Evolutionary conservation across 2,888 invertebrate genomes (phyloP).

Genomic region (Drosophila tanythrix): DNA sequence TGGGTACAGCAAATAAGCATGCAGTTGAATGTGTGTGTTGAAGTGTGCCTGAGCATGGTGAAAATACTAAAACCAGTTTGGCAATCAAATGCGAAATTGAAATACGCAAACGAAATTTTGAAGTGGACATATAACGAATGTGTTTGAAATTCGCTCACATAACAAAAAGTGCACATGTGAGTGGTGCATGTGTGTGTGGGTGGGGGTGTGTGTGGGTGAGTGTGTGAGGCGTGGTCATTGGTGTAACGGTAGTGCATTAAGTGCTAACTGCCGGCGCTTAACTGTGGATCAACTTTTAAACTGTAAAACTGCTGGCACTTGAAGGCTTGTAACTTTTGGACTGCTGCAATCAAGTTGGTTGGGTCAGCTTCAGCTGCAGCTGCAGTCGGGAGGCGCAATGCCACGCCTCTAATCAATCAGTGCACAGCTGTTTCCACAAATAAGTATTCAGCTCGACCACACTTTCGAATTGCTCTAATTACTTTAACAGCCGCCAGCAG

Average conservation of each 20-base stretch:
- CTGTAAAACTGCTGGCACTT: slow-evolving; percentile 31
- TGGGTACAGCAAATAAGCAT: slow-evolving; percentile 29
- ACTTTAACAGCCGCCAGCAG: slow-evolving; percentile 71
- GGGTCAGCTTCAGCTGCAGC: slow-evolving; percentile 1
- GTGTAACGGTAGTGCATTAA: slow-evolving; percentile 54
- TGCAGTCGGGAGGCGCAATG: not conserved
- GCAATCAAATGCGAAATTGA: slow-evolving; percentile 73
- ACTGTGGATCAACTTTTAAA: slow-evolving; percentile 47
- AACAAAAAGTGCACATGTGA: slow-evolving; percentile 6
- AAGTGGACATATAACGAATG: slow-evolving; percentile 67
- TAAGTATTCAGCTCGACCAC: slow-evolving; percentile 59
- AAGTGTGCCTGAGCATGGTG: slow-evolving; percentile 6
- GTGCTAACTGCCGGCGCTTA: slow-evolving; percentile 65
- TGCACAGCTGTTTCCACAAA: slow-evolving; percentile 54
- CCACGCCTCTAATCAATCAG: slow-evolving; percentile 56
- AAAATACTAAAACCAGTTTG: slow-evolving; percentile 65
- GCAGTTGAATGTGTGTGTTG: slow-evolving; percentile 7
- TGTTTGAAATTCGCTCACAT: slow-evolving; percentile 61
- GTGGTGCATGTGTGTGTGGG: slow-evolving; percentile 7
- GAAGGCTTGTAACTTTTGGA: not conserved
- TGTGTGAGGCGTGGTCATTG: slow-evolving; percentile 23
- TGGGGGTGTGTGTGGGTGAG: slow-evolving; percentile 5
- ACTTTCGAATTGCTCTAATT: slow-evolving; percentile 67
- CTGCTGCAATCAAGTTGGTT: not conserved
- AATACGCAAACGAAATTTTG: slow-evolving; percentile 75